Evolutionary conservation across 2,888 invertebrate genomes (phyloP).

Genomic region (Caenorhabditis afra): DNA sequence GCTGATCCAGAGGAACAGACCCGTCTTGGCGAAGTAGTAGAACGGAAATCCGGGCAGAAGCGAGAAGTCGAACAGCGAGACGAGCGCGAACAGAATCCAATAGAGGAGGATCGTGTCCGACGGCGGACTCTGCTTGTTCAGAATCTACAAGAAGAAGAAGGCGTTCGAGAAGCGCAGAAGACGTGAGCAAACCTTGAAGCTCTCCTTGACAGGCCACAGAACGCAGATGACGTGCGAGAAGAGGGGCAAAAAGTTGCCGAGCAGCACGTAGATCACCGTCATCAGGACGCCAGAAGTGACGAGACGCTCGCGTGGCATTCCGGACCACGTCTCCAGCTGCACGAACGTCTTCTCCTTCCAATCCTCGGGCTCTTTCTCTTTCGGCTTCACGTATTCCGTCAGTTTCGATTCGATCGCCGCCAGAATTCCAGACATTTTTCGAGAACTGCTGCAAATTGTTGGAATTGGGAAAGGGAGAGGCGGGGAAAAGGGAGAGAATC

Average conservation of each 20-base stretch:
- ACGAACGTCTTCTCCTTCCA: slow-evolving; percentile 29
- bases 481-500: background rate
- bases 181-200: slow-evolving; percentile 16
- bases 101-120: slow-evolving; percentile 36
- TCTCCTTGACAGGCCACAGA: slow-evolving; percentile 38
- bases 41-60: slow-evolving; percentile 27
- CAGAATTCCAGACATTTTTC: slow-evolving; percentile 20
- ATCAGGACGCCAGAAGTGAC: slow-evolving; percentile 22
- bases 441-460: background rate
- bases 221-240: slow-evolving; percentile 44
- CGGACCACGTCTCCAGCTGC: slow-evolving; percentile 10
- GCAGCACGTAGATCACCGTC: slow-evolving; percentile 28
- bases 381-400: slow-evolving; percentile 27
- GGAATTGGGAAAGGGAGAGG: background rate
- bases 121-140: slow-evolving; percentile 9
- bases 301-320: slow-evolving; percentile 30
- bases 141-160: slow-evolving; percentile 3
- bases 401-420: slow-evolving; percentile 21
- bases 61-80: slow-evolving; percentile 38
- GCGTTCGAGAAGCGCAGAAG: too few relatives aligned
- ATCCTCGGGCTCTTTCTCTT: slow-evolving; percentile 18
- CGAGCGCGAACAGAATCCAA: slow-evolving; percentile 43
- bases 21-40: slow-evolving; percentile 38
- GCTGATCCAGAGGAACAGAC: slow-evolving; percentile 34
- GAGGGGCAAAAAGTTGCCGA: slow-evolving; percentile 40